Percentiles rank a stretch among this genome's conserved stretches.
phyloP scores from a whole-genome alignment of 2,113 vertebrate genomes.

The Leptocoma aspasia region DNA sequence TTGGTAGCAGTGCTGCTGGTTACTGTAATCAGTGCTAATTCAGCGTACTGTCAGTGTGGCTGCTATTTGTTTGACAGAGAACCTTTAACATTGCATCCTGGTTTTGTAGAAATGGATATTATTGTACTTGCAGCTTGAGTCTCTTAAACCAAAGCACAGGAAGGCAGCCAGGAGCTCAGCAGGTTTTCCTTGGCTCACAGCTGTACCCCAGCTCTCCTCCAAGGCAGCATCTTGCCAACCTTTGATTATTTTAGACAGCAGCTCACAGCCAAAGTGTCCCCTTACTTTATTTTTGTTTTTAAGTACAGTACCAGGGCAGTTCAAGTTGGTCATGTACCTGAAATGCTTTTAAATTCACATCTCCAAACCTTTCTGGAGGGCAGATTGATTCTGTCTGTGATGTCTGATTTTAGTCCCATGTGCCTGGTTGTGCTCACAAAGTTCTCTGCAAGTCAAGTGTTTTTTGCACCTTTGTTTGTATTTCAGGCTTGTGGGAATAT shows the following conservation, averaged over 20 bases:
- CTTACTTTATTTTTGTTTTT: not conserved
- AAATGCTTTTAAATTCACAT: not conserved
- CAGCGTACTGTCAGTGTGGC: fast-evolving
- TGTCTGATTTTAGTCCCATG: fast-evolving
- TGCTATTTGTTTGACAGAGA: not conserved
- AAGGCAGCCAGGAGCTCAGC: not conserved
- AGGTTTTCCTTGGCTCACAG: not conserved
- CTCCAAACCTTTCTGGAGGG: not conserved
- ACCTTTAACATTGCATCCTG: not conserved
- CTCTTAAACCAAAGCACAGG: not conserved
- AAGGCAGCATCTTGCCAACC: not conserved
- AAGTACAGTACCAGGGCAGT: not conserved
- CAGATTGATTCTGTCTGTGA: not conserved
- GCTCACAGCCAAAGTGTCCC: not conserved
- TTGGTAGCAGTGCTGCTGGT: not conserved
- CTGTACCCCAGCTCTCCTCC: not conserved
- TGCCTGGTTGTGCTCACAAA: not conserved
- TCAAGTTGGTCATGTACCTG: not conserved
- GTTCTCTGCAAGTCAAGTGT: not conserved
- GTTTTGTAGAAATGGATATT: not conserved
- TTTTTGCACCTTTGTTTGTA: not conserved
- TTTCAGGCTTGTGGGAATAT: not conserved
- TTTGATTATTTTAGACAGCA: not conserved
- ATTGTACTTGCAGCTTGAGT: not conserved
- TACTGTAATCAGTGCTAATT: not conserved